Evolutionary conservation across 2,888 invertebrate species (phyloP), one percentile per base, ranked within the genome.

Genomic region (Hyles lineata): DNA sequence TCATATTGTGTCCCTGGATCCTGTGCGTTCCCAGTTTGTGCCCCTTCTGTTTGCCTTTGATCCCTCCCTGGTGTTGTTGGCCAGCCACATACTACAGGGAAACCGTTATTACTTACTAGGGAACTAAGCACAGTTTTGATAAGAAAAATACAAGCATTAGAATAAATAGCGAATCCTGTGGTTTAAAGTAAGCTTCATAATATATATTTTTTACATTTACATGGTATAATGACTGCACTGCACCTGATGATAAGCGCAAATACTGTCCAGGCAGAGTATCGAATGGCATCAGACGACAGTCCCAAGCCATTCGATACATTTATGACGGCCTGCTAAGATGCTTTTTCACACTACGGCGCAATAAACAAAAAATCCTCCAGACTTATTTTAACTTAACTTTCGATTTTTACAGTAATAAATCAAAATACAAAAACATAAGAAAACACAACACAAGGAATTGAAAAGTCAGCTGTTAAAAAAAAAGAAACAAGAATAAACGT

Each of bases 1-100:
- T 70, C 3, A 62, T 70, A 32, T 25, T 70, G n/a, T 73, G 73
- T 35, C 73, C 73, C 19, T 73, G 73, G 70, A 35, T 70, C 8
- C 25, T 73, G 7, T 73, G 73, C 17, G 35, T 73, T 5, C 73
- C 70, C 15, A 7, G 17, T 55, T 52, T 70, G 17, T 70, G 55
- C 35, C 63, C 70, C 15, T 35, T 32, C 19, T 70, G 43, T 58
- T 21, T 59, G 15, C 35, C 29, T 7, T 2, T 73, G 2, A 52
- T 70, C 0, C 70, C 73, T 11, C 1, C 19, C 19, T 70, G 70
- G 58, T 63, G 55, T 43, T 32, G 50, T 17, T 70, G 50, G 70
- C 55, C 55, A 21, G 58, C 17, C 5, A 60, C 50, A n/a, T 50
- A 50, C 23, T 50, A 50, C 23, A 67, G 29, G 21, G 58, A 59